Base-by-base conservation (phyloP, 2,113 vertebrate species). In the Sander vitreus region DNA sequence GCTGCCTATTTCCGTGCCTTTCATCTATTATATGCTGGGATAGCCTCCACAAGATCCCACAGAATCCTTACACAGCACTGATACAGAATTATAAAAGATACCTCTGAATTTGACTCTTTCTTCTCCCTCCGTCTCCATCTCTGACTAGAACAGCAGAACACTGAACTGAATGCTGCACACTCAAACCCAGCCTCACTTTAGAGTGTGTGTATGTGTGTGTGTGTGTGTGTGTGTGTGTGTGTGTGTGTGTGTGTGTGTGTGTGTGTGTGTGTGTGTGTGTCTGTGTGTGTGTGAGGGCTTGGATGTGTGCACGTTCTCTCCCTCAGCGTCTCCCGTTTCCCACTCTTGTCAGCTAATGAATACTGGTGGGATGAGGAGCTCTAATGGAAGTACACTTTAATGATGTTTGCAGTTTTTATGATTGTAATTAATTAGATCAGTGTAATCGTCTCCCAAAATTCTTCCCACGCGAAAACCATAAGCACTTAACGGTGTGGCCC, bases 351-450 rank as follows among this genome's bases (percentile, higher is more conserved):
- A 86, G 78, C 78, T 88, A 90, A 89, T 93, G 85, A 92, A 90
- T 60, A 73, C 74, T 27, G 55, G 53, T 83, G 59, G 78, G 89
- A 85, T 75, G 63, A 86, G 78, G 48, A 81, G 73, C 80, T 80
- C 86, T 92, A 90, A 92, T 92, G 90, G 73, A 91, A 93, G 88
- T 89, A 85, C 80, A 71, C 85, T 88, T 91, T 88, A 90, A 93
- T 91, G 86, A 87, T 86, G 88, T 92, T 93, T 84, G 75, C 82
- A 87, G 86, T 90, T 91, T 90, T 93, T 87, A 91, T 70, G 69
- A 72, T n/a, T 15, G 71, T 81, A 85, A 91, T 94, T 88, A 91
- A 91, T 90, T 88, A 79, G 75, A 86, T 80, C 69, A 79, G 66
- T 78, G 74, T 84, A 88, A 86, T 90, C 70, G 18, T 69, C 73